Conservation (phyloP, 2,888 invertebrate species). For the Caenorhabditis zanzibari region DNA sequence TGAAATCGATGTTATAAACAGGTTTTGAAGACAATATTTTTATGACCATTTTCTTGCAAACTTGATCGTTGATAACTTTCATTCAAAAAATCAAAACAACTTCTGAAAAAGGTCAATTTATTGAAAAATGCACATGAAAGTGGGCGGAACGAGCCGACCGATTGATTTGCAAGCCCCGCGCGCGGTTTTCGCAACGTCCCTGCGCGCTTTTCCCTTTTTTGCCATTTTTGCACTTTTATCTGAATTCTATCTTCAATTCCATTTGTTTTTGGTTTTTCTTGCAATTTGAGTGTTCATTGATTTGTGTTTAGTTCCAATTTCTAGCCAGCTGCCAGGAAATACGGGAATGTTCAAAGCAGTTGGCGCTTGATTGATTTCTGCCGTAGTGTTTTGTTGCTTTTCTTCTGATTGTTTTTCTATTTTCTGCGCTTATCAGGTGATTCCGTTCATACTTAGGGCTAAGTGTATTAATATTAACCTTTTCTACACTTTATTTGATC, state of each 20-base stretch:
- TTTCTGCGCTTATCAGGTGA: constrained; percentile 48
- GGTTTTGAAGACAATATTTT: too few species aligned
- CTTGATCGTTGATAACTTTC: neutral
- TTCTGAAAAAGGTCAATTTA: constrained; percentile 25
- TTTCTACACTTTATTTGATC: too few species aligned
- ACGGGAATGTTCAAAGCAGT: constrained; percentile 21
- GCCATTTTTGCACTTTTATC: constrained; percentile 35
- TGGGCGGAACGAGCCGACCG: constrained; percentile 62
- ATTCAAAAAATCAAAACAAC: neutral
- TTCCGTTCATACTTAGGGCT: constrained; percentile 10
- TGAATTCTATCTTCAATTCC: constrained; percentile 33
- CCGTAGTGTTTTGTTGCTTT: constrained; percentile 25
- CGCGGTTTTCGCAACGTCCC: constrained; percentile 35
- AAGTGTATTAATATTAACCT: too few species aligned
- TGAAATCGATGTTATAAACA: constrained; percentile 29
- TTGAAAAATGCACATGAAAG: constrained; percentile 6
- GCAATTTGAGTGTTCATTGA: constrained; percentile 46
- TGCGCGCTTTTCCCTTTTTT: constrained; percentile 45
- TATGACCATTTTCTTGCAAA: neutral
- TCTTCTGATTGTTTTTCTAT: constrained; percentile 30
- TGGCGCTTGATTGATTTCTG: constrained; percentile 50
- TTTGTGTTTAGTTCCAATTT: constrained; percentile 14
- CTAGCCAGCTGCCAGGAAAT: constrained; percentile 22
- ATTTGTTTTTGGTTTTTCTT: constrained; percentile 32
- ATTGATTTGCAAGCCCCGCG: constrained; percentile 57